Base-by-base conservation (phyloP, 2,113 vertebrate genomes). In the Carollia perspicillata region DNA sequence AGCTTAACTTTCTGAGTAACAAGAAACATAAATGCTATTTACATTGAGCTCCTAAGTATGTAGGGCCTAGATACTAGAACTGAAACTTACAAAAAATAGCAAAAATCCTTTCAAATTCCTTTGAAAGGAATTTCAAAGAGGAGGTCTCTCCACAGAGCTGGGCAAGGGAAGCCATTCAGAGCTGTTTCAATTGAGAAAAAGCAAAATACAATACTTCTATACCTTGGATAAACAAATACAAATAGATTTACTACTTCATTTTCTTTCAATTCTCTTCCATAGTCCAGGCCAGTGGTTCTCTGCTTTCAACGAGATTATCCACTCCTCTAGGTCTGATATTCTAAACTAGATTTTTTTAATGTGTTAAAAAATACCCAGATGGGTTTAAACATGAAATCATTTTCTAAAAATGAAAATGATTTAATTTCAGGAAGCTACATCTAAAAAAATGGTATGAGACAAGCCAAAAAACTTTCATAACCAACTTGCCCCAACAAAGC, bases 391-490 rank as follows among this genome's bases (percentile, higher is more conserved):
- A 78, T 72, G 33, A 91, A 91, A 90, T 66, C 66, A 33, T 30
- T 91, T 84, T 88, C 87, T 91, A 88, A 93, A 97, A 93, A 86
- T 93, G 28, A 94, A 75, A 93, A 83, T 51, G 23, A 93, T 71
- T 86, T 90, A 81, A 89, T 92, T 92, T 94, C 79, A 92, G 80
- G 60, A 90, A 77, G 55, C 8, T 55, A 44, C 8, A 63, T 74
- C 51, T 83, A 77, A 97, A 92, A 94, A 92, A 94, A 86, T 63
- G 8, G 5, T 55, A 90, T 83, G n/a, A 89, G 3, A 37, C 42
- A 84, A 35, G 66, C 79, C 68, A 92, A 94, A 94, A 33, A 95
- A 95, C 30, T 96, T 94, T 83, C 44, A 92, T 72, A 92, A 86
- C 80, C 58, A 90, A 86, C 42, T 75, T 85, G 35, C 37, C 79